Conservation (phyloP, 2,888 invertebrate genomes). For the Coecobrya sp. region DNA sequence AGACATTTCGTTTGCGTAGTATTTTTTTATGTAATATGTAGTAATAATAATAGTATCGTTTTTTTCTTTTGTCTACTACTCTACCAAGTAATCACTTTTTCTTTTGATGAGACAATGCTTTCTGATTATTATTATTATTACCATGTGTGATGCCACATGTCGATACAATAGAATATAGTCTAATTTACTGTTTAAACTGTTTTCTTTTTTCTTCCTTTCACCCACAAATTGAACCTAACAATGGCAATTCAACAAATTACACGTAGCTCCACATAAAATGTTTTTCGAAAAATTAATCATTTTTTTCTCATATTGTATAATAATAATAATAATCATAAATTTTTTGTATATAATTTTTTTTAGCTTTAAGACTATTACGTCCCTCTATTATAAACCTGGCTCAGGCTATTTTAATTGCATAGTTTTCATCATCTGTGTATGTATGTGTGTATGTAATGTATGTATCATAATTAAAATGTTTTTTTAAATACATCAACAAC, state of each 20-base stretch:
- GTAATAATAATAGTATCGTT: constrained; percentile 33
- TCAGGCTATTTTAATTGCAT: constrained; percentile 86
- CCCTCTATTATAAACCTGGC: constrained; percentile 83
- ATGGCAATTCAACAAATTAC: background rate
- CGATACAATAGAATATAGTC: constrained; percentile 21
- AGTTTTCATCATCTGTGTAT: constrained; percentile 79
- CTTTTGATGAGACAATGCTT: constrained; percentile 68
- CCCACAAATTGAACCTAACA: background rate
- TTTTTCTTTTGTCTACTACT: constrained; percentile 42
- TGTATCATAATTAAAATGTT: constrained; percentile 23
- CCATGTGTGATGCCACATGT: constrained; percentile 33
- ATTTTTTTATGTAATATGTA: constrained; percentile 18
- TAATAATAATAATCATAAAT: background rate
- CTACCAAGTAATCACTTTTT: constrained; percentile 65
- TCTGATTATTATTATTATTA: constrained; percentile 39
- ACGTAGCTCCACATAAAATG: background rate
- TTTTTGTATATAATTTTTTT: background rate
- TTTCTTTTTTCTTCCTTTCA: background rate
- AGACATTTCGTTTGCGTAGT: constrained; percentile 34
- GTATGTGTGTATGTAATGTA: background rate
- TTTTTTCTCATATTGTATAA: background rate
- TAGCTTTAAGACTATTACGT: constrained; percentile 77
- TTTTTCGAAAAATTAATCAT: constrained; percentile 1
- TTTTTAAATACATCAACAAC: constrained; percentile 60
- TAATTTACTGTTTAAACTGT: background rate